phyloP scores from a whole-genome alignment of 2,888 invertebrate species.

The Hirtodrosophila trivittata region DNA sequence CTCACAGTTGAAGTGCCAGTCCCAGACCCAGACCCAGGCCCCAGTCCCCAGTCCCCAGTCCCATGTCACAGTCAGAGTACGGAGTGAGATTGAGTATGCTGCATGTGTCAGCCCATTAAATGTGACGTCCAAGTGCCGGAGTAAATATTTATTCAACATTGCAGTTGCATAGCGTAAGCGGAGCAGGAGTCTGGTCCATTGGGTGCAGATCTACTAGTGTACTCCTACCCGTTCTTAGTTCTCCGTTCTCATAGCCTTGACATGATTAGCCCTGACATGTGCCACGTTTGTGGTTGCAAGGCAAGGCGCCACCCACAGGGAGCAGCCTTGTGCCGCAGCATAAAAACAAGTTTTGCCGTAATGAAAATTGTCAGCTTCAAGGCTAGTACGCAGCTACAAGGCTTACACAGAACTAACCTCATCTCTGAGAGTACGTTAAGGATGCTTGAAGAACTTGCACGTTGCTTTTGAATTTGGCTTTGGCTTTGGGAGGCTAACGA shows the following conservation, averaged over 20 bases:
- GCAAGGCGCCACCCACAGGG: conserved; percentile 9
- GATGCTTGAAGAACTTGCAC: no score
- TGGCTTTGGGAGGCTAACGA: conserved; percentile 11
- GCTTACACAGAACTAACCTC: not conserved
- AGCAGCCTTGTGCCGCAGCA: conserved; percentile 33
- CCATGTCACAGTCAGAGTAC: not conserved
- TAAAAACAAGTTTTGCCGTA: conserved; percentile 27
- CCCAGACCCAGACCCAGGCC: not conserved
- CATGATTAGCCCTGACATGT: conserved; percentile 61
- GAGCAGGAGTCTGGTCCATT: not conserved
- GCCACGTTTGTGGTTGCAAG: conserved; percentile 24
- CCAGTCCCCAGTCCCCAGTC: not conserved
- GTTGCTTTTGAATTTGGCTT: not conserved
- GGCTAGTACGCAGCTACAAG: conserved; percentile 29
- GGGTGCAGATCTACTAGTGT: no score
- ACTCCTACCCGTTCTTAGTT: no score
- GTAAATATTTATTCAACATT: conserved; percentile 2
- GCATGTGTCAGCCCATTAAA: conserved; percentile 22
- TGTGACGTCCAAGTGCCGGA: conserved; percentile 15
- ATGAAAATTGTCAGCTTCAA: conserved; percentile 41
- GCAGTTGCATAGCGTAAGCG: not conserved
- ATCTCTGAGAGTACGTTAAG: no score
- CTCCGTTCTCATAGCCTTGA: conserved; percentile 55
- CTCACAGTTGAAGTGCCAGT: no score
- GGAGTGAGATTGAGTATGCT: not conserved